Conservation (phyloP, 1,140 invertebrate genomes). For the Temnothorax curvispinosus region DNA sequence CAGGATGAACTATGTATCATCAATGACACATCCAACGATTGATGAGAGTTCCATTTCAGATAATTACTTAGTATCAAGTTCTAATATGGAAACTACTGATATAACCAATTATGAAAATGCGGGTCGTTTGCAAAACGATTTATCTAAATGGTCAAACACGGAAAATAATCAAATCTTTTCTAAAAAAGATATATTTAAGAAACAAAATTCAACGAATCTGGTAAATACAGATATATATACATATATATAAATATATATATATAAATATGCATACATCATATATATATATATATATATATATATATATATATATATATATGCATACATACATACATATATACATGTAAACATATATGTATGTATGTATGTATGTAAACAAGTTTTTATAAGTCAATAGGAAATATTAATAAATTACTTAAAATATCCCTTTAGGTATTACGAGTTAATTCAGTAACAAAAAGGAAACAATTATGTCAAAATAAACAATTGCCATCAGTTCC, state of each 20-base stretch:
- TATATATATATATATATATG: not conserved
- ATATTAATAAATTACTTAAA: not conserved
- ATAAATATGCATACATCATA: no score
- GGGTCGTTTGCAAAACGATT: conserved; percentile 16
- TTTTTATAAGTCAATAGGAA: not conserved
- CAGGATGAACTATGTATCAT: not conserved
- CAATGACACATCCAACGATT: not conserved
- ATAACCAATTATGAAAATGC: conserved; percentile 11
- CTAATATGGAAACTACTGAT: not conserved
- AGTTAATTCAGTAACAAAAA: conserved; percentile 16
- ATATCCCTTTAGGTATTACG: not conserved
- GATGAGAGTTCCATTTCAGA: not conserved
- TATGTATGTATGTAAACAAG: not conserved
- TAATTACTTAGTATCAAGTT: not conserved
- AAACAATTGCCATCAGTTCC: conserved; percentile 39
- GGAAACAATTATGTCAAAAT: conserved; percentile 36
- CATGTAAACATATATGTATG: not conserved
- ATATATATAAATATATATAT: not conserved
- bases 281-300: not conserved
- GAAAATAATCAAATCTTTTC: not conserved
- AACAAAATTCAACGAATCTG: conserved; percentile 1
- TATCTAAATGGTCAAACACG: conserved; percentile 11
- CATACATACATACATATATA: no score
- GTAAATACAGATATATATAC: conserved; percentile 11
- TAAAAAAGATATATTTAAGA: conserved; percentile 35